phyloP scores from a whole-genome alignment of 37 sponge, comb jelly and placozoan genomes.

The Agelas oroides region DNA sequence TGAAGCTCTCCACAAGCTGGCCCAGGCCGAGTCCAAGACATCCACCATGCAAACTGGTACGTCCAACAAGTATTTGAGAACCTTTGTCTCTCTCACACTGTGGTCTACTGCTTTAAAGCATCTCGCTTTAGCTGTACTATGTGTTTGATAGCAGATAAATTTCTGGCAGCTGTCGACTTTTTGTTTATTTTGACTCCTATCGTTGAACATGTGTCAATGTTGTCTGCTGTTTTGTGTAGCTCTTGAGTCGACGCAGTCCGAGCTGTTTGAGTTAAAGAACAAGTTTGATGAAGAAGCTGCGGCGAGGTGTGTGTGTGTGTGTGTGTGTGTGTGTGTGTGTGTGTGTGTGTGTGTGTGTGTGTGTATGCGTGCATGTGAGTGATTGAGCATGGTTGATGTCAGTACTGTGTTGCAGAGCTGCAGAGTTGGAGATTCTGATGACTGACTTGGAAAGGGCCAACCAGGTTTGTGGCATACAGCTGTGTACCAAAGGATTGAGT shows the following conservation, averaged over 20 bases:
- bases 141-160: background rate
- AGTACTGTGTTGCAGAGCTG: slow-evolving; percentile 36
- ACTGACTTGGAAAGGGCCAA: slow-evolving; percentile 86
- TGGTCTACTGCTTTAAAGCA: no score
- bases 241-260: slow-evolving; percentile 87
- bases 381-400: background rate
- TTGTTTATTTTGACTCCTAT: no score
- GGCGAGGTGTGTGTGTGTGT: slow-evolving; percentile 68
- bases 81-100: no score
- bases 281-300: slow-evolving; percentile 87
- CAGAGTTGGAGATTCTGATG: slow-evolving; percentile 78
- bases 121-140: no score
- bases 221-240: slow-evolving; percentile 50
- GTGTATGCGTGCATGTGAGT: no score
- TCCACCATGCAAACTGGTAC: slow-evolving; percentile 62
- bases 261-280: slow-evolving; percentile 92
- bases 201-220: no score
- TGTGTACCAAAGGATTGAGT: no score
- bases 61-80: no score
- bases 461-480: slow-evolving; percentile 38
- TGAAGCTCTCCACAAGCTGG: slow-evolving; percentile 8
- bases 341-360: background rate
- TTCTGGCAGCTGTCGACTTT: background rate
- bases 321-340: background rate
- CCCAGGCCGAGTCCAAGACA: slow-evolving; percentile 50